phyloP scores from a whole-genome alignment of 92 coral and sea anemone species.

The Metridium senile region DNA sequence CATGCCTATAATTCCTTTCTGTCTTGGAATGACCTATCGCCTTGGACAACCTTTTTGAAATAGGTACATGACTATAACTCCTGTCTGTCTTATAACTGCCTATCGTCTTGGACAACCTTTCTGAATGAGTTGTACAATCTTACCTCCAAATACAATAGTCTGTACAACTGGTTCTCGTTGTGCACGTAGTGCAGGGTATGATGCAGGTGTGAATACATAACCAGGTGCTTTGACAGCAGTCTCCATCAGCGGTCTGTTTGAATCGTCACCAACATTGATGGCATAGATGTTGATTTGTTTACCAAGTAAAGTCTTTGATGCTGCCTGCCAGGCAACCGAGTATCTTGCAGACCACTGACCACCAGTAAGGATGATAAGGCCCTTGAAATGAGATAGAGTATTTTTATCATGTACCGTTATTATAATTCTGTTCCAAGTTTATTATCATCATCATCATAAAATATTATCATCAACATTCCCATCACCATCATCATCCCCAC shows the following conservation, averaged over 20 bases:
- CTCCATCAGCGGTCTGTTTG: conserved; percentile 60
- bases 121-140: too few species aligned
- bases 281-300: conserved; percentile 55
- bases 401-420: neutral
- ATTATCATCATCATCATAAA: neutral
- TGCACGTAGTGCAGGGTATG: conserved; percentile 53
- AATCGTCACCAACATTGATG: conserved; percentile 59
- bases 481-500: neutral
- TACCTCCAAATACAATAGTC: conserved; percentile 69
- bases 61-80: too few species aligned
- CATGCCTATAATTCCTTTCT: too few species aligned
- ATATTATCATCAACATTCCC: too few species aligned
- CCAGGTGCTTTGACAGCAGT: conserved; percentile 52
- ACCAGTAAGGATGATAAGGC: conserved; percentile 66
- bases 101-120: too few species aligned
- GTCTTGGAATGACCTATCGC: too few species aligned
- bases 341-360: conserved; percentile 66
- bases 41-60: too few species aligned
- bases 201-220: conserved; percentile 61
- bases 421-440: too few species aligned
- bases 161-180: conserved; percentile 46
- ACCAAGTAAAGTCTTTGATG: conserved; percentile 39
- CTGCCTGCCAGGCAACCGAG: conserved; percentile 57
- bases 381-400: conserved; percentile 30
- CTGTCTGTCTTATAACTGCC: too few species aligned